Conservation (phyloP, 1,140 invertebrate genomes). For the Aphaenogaster ashmeadi region DNA sequence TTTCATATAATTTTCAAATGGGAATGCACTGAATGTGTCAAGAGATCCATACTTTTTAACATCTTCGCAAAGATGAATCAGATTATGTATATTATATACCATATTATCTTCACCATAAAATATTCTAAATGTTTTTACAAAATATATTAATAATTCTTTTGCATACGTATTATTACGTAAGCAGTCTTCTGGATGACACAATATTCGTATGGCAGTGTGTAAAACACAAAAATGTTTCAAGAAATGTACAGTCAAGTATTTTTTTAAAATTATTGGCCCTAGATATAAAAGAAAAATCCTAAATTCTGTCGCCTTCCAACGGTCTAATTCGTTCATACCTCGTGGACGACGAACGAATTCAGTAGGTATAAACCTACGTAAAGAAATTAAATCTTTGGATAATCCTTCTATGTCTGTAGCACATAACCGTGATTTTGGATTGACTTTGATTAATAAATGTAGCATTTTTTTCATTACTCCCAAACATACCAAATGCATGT, state of each 20-base stretch:
- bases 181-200: neutral
- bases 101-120: neutral
- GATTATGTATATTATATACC: neutral
- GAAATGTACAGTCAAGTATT: neutral
- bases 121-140: neutral
- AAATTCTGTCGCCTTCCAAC: conserved; percentile 29
- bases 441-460: no score
- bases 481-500: neutral
- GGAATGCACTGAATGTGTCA: neutral
- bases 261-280: conserved; percentile 1
- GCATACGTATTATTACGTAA: neutral
- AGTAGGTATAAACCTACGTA: conserved; percentile 1
- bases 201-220: conserved; percentile 19
- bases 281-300: conserved; percentile 20
- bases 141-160: neutral
- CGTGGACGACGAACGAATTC: conserved; percentile 19
- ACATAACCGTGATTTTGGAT: neutral
- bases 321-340: neutral
- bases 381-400: neutral
- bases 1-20: neutral
- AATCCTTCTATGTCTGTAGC: neutral
- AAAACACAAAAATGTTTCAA: conserved; percentile 16
- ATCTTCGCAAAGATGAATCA: neutral
- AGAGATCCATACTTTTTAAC: neutral
- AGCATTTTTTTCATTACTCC: conserved; percentile 7